Base-by-base conservation (phyloP, 2,113 vertebrate species). In the Raja brachyura region DNA sequence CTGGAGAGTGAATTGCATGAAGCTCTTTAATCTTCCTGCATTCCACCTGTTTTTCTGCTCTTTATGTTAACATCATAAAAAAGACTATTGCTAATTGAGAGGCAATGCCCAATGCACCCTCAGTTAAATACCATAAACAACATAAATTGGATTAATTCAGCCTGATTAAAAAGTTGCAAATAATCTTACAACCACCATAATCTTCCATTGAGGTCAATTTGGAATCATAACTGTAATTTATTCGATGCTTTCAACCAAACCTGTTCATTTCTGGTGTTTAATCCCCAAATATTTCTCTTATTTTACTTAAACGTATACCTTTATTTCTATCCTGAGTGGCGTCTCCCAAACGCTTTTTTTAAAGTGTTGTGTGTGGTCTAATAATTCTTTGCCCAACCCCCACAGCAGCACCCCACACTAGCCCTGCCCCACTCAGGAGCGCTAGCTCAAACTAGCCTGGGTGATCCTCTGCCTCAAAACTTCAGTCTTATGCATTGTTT, bases 371-470 rank as follows among this genome's bases (percentile, higher is more conserved):
- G 93, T 94, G 93, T 93, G 93, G 94, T 93, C 94, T 93, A 93
- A 68, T 13, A 94, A 93, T 39, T 33, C 54, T 70, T 86, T 22
- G 70, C 70, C 70, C 14, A 73, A 73, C 70, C 18, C 70, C 18
- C 39, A 48, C 39, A 48, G 13, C 18, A 73, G 4, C 18, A 73
- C 70, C 18, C 70, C 70, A 68, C 70, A 14, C 70, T 20, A 73
- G 70, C 70, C 70, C 70, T 73, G 70, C 70, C 70, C 70, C 18
- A 16, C 70, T 22, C 48, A 92, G 93, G 93, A 74, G 88, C 39
- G 93, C 95, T 79, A 94, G 94, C 93, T 94, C 93, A 66, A 95
- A 95, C 94, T 94, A 94, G 94, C 94, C 94, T 94, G 90, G 74
- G 93, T 93, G 93, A 94, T 95, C 92, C 74, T 94, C 85, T 85